Percentiles rank a stretch among this genome's conserved stretches.
These are phyloP conservation scores for Drosophila rellima DNA, from an alignment of 2,888 invertebrate species.

Conservation along the genomic window DNA sequence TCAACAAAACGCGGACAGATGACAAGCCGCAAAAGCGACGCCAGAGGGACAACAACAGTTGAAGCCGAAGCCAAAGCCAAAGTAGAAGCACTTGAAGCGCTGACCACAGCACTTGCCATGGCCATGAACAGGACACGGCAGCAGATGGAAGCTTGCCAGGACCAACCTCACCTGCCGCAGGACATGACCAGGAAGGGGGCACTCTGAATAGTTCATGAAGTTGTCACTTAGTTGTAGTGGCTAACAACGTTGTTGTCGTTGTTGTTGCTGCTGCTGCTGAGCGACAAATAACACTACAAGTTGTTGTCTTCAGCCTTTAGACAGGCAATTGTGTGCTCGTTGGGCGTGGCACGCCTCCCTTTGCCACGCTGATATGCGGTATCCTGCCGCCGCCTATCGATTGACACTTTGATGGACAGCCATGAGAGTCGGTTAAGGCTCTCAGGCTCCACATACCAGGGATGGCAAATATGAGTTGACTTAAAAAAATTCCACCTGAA, in stretches of 20 bases:
- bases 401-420: conserved; percentile 45
- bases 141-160: background rate
- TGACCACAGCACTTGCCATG: conserved; percentile 55
- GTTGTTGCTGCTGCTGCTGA: conserved; percentile 17
- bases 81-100: conserved; percentile 60
- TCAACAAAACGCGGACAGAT: conserved; percentile 75
- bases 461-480: background rate
- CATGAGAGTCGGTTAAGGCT: conserved; percentile 3
- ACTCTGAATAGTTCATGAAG: conserved; percentile 79
- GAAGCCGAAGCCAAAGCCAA: conserved; percentile 21
- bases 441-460: background rate
- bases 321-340: conserved; percentile 34
- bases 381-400: conserved; percentile 32
- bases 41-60: conserved; percentile 23
- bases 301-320: conserved; percentile 18
- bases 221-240: conserved; percentile 74
- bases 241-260: conserved; percentile 23
- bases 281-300: conserved; percentile 55
- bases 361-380: conserved; percentile 9
- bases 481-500: background rate
- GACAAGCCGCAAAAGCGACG: conserved; percentile 70
- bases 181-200: conserved; percentile 5
- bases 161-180: conserved; percentile 14
- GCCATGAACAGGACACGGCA: conserved; percentile 15
- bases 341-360: conserved; percentile 8